These are phyloP conservation scores for Malurus cyaneus DNA, from an alignment of 2,113 vertebrate genomes.

Conservation along the genomic window DNA sequence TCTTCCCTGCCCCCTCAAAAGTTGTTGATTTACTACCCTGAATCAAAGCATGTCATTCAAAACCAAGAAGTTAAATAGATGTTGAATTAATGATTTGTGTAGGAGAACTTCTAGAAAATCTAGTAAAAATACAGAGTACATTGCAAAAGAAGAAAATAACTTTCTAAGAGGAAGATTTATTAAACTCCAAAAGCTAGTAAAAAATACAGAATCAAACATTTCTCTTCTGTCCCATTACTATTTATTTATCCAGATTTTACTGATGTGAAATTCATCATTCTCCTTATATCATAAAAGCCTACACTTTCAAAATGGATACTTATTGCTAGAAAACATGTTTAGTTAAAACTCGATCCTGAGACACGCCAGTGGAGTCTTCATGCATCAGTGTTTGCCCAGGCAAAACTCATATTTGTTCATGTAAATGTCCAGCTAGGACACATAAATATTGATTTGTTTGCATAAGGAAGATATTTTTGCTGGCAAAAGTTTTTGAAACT, in stretches of 20 bases:
- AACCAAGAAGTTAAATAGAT: neutral
- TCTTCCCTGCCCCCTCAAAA: neutral
- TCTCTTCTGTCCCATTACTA: neutral
- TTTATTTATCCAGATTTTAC: neutral
- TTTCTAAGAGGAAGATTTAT: neutral
- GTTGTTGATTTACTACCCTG: neutral
- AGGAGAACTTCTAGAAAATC: neutral
- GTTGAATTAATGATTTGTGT: neutral
- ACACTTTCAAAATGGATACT: neutral
- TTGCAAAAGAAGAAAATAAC: neutral
- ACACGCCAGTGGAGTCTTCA: neutral
- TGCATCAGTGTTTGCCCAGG: constrained; percentile 23
- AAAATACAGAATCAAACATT: neutral
- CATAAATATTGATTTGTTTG: constrained; percentile 52
- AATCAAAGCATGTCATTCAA: constrained; percentile 1
- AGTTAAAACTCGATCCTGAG: neutral
- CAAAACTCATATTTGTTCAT: constrained; percentile 54
- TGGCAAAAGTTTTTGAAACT: constrained; percentile 32
- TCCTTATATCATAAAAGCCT: neutral
- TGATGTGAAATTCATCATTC: neutral
- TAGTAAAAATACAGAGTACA: neutral
- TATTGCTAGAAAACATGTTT: constrained; percentile 30
- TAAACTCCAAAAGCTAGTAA: neutral
- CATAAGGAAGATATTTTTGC: constrained; percentile 39
- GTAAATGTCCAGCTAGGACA: constrained; percentile 50